Evolutionary conservation across 2,888 invertebrate genomes (phyloP).

Genomic region (Eristalinus sepulchralis): DNA sequence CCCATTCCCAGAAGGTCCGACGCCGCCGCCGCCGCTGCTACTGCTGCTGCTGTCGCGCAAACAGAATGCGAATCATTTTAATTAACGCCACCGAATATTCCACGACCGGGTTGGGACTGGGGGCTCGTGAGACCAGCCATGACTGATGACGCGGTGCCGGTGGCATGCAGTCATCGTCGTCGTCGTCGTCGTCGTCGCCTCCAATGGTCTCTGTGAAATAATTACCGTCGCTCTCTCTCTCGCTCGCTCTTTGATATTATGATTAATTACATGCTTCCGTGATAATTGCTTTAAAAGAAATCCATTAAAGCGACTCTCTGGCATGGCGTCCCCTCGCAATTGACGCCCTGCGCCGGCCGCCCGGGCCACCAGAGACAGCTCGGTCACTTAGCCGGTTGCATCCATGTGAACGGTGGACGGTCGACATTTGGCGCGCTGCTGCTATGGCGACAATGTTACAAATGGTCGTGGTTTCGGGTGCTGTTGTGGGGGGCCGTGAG

Average conservation of each 20-base stretch:
- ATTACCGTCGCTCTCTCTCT: not conserved
- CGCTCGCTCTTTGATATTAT: slow-evolving; percentile 59
- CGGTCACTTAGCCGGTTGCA: not conserved
- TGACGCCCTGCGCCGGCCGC: not conserved
- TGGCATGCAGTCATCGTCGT: slow-evolving; percentile 26
- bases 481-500: slow-evolving; percentile 36
- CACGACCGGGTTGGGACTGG: slow-evolving; percentile 12
- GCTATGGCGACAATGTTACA: slow-evolving; percentile 24
- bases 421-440: not conserved
- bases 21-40: not conserved
- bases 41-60: not conserved
- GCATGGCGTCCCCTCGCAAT: slow-evolving; percentile 26
- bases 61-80: slow-evolving; percentile 62
- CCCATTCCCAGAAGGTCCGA: slow-evolving; percentile 28
- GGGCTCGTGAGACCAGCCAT: not conserved
- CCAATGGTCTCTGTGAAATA: slow-evolving; percentile 1
- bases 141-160: slow-evolving; percentile 33
- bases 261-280: slow-evolving; percentile 68
- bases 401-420: not conserved
- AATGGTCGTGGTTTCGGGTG: slow-evolving; percentile 36
- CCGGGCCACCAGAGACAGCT: not conserved
- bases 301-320: slow-evolving; percentile 63
- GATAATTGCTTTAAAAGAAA: slow-evolving; percentile 70
- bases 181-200: slow-evolving; percentile 15
- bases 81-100: slow-evolving; percentile 61